Evolutionary conservation across 2,888 invertebrate genomes (phyloP).

Genomic region (Anodontia alba): DNA sequence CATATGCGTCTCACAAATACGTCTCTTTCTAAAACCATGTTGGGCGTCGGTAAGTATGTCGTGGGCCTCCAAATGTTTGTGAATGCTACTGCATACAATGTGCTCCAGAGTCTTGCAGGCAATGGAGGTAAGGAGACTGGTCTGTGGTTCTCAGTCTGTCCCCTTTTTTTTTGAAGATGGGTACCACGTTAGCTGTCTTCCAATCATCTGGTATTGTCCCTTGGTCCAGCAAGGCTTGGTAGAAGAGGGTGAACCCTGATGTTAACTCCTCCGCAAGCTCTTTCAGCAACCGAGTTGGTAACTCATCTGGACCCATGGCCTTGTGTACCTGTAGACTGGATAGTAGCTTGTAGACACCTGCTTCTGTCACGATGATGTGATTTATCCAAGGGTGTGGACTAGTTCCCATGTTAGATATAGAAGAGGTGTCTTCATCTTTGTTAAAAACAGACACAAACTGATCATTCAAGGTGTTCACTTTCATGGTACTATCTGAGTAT

Average conservation of each 20-base stretch:
- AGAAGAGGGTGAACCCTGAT: neutral
- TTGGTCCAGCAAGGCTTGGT: neutral
- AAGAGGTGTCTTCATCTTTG: no score
- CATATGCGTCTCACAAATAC: neutral
- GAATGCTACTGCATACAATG: neutral
- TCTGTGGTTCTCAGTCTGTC: no score
- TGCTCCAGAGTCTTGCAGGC: no score
- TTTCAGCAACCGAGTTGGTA: neutral
- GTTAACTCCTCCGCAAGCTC: neutral
- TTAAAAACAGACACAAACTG: no score
- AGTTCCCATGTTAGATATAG: no score
- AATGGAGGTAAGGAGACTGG: no score
- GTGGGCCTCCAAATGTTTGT: neutral
- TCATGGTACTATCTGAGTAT: no score
- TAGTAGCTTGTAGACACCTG: neutral
- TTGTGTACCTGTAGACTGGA: neutral
- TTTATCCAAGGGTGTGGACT: no score
- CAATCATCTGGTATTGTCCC: neutral
- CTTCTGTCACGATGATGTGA: no score
- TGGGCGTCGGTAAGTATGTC: neutral
- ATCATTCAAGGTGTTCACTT: no score
- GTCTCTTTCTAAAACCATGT: conserved; percentile 9
- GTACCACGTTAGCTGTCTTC: neutral
- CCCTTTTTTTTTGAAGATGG: neutral
- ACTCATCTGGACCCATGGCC: neutral